phyloP scores from a whole-genome alignment of 2,797 vertebrate genomes.

The Corythornis leucogaster region DNA sequence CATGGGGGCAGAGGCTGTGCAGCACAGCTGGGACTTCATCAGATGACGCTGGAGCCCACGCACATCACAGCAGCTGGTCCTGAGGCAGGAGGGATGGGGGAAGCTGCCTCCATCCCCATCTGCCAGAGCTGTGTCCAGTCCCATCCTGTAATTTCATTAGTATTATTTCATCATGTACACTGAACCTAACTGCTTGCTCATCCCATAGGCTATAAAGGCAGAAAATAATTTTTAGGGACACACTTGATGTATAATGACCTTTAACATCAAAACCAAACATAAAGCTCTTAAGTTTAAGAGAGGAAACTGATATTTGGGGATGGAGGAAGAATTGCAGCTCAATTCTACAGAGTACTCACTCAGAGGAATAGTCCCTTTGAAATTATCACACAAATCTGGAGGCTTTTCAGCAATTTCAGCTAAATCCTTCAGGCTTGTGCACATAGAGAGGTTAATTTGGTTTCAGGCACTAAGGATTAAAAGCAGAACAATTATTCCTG shows the following conservation, averaged over 20 bases:
- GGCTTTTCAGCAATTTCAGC: conserved; percentile 29
- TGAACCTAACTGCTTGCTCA: neutral
- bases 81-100: neutral
- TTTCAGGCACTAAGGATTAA: conserved; percentile 40
- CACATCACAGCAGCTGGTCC: neutral
- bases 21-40: neutral
- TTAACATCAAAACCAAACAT: neutral
- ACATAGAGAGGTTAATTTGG: conserved; percentile 43
- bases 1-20: neutral
- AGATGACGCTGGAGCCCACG: neutral
- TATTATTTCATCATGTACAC: neutral
- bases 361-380: neutral
- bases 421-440: conserved; percentile 34
- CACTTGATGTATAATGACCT: neutral
- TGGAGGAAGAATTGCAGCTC: neutral
- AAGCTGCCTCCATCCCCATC: neutral
- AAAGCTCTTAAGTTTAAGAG: neutral
- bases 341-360: neutral
- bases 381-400: conserved; percentile 30
- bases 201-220: neutral
- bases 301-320: neutral
- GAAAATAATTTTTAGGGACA: neutral
- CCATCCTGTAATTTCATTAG: neutral
- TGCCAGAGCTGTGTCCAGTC: neutral
- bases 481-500: conserved; percentile 28